These are phyloP conservation scores for Boulengeromyrus knoepffleri DNA, from an alignment of 2,113 vertebrate genomes.

Conservation along the genomic window DNA sequence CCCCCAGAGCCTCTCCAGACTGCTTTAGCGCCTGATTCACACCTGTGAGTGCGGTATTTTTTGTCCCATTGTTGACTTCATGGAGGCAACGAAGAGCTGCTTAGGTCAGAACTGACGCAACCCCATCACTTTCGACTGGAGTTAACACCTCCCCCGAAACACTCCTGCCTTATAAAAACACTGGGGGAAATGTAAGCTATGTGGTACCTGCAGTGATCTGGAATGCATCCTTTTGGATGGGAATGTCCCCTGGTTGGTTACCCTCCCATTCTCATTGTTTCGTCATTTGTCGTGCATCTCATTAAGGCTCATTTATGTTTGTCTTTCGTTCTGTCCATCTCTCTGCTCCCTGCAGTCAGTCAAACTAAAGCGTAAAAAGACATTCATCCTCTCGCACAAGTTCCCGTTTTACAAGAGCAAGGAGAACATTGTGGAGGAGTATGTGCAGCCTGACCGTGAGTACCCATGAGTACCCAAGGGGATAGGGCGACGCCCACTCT, in stretches of 20 bases:
- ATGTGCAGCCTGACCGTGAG: slow-evolving; percentile 3
- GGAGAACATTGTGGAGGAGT: slow-evolving; percentile 15
- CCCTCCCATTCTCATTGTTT: neutral
- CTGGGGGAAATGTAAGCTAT: neutral
- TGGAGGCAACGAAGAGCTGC: neutral
- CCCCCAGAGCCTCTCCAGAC: neutral
- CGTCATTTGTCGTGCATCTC: slow-evolving; percentile 24
- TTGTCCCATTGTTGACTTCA: neutral
- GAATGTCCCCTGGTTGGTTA: neutral
- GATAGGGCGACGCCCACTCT: neutral
- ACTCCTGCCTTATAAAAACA: neutral
- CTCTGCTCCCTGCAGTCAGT: slow-evolving; percentile 77
- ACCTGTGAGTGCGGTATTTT: neutral
- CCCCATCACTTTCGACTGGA: neutral
- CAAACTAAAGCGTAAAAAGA: slow-evolving; percentile 34
- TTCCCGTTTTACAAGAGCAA: slow-evolving; percentile 23
- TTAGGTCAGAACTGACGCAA: neutral
- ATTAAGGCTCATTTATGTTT: slow-evolving; percentile 66
- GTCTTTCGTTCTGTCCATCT: slow-evolving; percentile 35
- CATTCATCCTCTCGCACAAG: slow-evolving; percentile 9
- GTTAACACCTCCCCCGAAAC: neutral
- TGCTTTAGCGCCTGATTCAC: neutral
- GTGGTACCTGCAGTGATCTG: neutral
- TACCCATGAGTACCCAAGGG: neutral
- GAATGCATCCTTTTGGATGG: neutral